Base-by-base conservation (phyloP, 2,113 vertebrate species). In the Hippocampus guttulatus region DNA sequence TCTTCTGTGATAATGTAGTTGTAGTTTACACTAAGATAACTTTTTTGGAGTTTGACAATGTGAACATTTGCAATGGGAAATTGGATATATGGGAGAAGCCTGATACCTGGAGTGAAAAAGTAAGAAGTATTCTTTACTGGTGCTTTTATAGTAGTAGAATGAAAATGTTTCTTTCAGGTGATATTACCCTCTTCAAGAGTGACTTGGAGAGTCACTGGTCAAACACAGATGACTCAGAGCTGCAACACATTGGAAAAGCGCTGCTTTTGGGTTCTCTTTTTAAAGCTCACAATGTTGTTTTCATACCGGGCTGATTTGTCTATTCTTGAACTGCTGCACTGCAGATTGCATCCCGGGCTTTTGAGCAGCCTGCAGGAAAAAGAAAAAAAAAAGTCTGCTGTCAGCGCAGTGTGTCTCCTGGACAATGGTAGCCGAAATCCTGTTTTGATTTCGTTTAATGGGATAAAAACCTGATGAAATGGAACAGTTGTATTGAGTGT, bases 391-490 rank as follows among this genome's bases (percentile, higher is more conserved):
- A 64, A 38, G 80, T 76, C 75, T 82, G 68, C 86, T 84, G 84
- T 89, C 88, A 87, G 76, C 76, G 70, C 78, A 52, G 69, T 73
- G 68, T 79, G 78, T 87, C 77, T 87, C 73, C 77, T 82, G 81
- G 84, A 89, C 84, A 86, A 88, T 85, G 77, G 77, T 58, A 71
- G 82, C 73, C 33, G 63, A 80, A 84, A 84, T 78, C 80, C 79
- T 83, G 79, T 82, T 89, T 83, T 79, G 73, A 75, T 58, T n/a
- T 61, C 55, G 73, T 80, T 45, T 61, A 81, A 82, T 84, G 66
- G 70, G 79, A 82, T 76, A 84, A 82, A 87, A 90, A 85, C 78
- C 78, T 87, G 85, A 87, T 89, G 87, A 87, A 91, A 87, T 83
- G 83, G 77, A 90, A 86, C 84, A 78, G 71, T 85, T 69, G 68